Base-by-base conservation (phyloP, 2,113 vertebrate species). In the Tonatia bakeri region DNA sequence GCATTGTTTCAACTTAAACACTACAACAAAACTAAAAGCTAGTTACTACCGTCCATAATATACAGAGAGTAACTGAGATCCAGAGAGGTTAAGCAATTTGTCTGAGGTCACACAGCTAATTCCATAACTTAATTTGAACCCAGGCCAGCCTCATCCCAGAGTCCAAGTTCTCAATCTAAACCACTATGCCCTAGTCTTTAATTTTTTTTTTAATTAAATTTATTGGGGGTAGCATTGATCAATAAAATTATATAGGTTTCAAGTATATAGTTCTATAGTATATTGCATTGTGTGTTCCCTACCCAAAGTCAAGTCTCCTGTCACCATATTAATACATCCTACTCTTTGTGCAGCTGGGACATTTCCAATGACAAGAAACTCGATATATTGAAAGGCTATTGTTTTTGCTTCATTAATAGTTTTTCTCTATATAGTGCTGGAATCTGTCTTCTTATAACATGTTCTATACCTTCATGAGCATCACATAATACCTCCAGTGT, bases 51-150 rank as follows among this genome's bases (percentile, higher is more conserved):
- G 56, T 61, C 76, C 38, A 72, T 47, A 87, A 90, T 87, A 77
- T 65, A 65, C 4, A 75, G 75, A 89, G 45, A 95, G 76, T 95
- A 84, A 65, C 36, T 14, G 88, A 94, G 73, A 93, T 14, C 70
- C 43, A 64, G 84, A 91, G 33, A 85, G 56, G 47, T 84, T 76
- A 87, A 93, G 61, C 56, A 64, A 86, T 52, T 84, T 87, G 52
- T 65, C 47, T 94, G 84, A 84, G 40, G 43, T 70, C 65, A 87
- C 65, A 88, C 38, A 95, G 69, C 69, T 84, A 79, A 91, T 87
- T 85, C 70, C n/a, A 52, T 4, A 59, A 38, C 50, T 94, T 64
- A 90, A 83, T 94, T 84, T 56, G 36, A 92, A 70, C 24, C 31
- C 69, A 80, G 38, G 2, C 52, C 4, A 76, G 76, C 75, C 26